These are phyloP conservation scores for Tuberolachnus salignus DNA, from an alignment of 2,888 invertebrate genomes.

Conservation along the genomic window DNA sequence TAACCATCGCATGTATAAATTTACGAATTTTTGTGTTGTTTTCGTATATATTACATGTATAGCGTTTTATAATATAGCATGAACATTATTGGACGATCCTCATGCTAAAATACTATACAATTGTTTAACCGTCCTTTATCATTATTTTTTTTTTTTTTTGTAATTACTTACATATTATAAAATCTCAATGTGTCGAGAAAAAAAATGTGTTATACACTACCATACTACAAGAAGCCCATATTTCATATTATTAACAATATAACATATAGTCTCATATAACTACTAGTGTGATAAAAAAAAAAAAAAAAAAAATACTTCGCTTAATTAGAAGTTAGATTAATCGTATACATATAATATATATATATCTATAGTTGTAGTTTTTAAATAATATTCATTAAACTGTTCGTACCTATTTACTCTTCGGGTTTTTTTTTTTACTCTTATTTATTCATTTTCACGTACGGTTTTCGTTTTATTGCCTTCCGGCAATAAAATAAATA, in stretches of 20 bases:
- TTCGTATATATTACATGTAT: neutral
- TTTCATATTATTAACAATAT: too few species aligned
- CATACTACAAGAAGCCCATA: conserved; percentile 21
- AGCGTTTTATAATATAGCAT: conserved; percentile 1
- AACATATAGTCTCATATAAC: conserved; percentile 20
- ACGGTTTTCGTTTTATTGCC: neutral
- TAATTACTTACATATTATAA: neutral
- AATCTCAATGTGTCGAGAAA: conserved; percentile 37
- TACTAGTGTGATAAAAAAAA: conserved; percentile 22
- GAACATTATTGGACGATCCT: conserved; percentile 21
- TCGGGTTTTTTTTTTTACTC: neutral
- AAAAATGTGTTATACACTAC: neutral
- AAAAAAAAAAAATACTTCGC: conserved; percentile 36
- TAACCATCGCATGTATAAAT: conserved; percentile 42
- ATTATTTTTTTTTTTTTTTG: too few species aligned
- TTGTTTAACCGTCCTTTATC: conserved; percentile 12
- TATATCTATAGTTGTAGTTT: conserved; percentile 15
- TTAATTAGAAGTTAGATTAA: conserved; percentile 48
- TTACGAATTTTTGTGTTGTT: conserved; percentile 36
- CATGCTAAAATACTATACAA: conserved; percentile 7
- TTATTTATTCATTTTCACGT: neutral
- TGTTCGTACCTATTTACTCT: neutral
- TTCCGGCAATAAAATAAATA: neutral
- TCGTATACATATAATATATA: neutral
- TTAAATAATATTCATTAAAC: conserved; percentile 24